Base-by-base conservation (phyloP, 2,888 invertebrate genomes). In the Archips xylosteana region DNA sequence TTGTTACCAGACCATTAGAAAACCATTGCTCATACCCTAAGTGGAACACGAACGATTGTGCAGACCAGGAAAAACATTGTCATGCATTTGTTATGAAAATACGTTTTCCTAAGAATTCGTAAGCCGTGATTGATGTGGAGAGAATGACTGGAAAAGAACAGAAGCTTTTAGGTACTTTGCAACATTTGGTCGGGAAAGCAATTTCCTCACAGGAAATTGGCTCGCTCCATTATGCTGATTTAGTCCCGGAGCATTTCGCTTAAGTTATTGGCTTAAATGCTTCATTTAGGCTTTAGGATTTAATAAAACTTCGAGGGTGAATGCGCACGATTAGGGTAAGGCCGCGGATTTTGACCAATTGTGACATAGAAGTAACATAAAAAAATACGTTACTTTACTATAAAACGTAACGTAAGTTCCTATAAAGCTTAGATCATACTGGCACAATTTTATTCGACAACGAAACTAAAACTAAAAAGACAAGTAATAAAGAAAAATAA, bases 201-300 rank as follows among this genome's bases (percentile, higher is more conserved):
- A 92, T 94, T 93, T 94, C 93, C 93, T 88, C 77, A 77, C 80
- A 86, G 94, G 92, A 94, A 93, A 93, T 93, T 90, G 89, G 85
- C 85, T 88, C 86, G 86, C 83, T 79, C 79, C 80, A 82, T 83
- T 82, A 81, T 75, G 74, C 76, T 74, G 79, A 79, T 78, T 79
- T 81, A 76, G 78, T 70, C 76, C 73, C 74, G 71, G 79, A 81
- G 78, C 78, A 65, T 76, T 74, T 74, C 74, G 66, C 62, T 67
- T 74, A 71, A 73, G 65, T 66, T 74, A 76, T 71, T 75, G 74
- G 68, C 70, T 75, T 76, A 74, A 77, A 70, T 57, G 71, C 57
- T 70, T 70, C 60, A 70, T 74, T 74, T 60, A 65, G 70, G 51
- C 69, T 49, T 59, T 65, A 13, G 54, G 70, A 70, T 73, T 69